Percentiles rank a stretch among this genome's conserved stretches.
Evolutionary conservation across 2,888 invertebrate genomes (phyloP).

Genomic region (Flabesymbios commensalis): DNA sequence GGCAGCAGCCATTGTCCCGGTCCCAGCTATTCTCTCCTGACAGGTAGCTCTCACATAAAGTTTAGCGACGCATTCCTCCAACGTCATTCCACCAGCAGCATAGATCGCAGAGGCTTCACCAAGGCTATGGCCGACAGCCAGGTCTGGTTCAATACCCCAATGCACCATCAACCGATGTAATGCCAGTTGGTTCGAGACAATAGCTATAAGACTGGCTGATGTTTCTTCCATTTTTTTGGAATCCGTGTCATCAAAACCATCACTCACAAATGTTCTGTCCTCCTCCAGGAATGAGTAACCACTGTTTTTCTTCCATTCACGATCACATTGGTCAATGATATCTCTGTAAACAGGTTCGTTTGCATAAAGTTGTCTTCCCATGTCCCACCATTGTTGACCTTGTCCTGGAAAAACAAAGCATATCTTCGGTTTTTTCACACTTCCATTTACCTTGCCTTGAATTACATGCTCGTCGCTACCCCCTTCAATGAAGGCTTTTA

Average conservation of each 20-base stretch:
- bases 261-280: constrained; percentile 7
- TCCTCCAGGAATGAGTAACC: constrained; percentile 22
- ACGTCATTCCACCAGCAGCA: constrained; percentile 12
- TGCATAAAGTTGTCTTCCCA: constrained; percentile 25
- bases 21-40: constrained; percentile 17
- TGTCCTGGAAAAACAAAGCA: constrained; percentile 31
- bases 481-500: constrained; percentile 9
- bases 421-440: constrained; percentile 6
- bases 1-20: constrained; percentile 26
- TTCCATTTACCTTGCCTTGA: constrained; percentile 2
- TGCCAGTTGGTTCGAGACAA: constrained; percentile 7
- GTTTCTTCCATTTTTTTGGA: constrained; percentile 8
- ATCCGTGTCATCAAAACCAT: neutral
- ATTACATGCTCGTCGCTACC: constrained; percentile 11
- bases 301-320: constrained; percentile 11
- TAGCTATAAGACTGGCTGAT: constrained; percentile 4
- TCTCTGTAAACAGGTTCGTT: constrained; percentile 19
- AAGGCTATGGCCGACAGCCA: constrained; percentile 20
- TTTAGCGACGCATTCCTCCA: constrained; percentile 16
- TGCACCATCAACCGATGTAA: neutral
- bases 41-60: constrained; percentile 9
- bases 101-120: constrained; percentile 22
- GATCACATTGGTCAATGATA: constrained; percentile 17
- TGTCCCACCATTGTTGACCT: constrained; percentile 28
- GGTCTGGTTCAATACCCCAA: constrained; percentile 17